Conservation (phyloP, 2,113 vertebrate genomes). For the Abramis brama region DNA sequence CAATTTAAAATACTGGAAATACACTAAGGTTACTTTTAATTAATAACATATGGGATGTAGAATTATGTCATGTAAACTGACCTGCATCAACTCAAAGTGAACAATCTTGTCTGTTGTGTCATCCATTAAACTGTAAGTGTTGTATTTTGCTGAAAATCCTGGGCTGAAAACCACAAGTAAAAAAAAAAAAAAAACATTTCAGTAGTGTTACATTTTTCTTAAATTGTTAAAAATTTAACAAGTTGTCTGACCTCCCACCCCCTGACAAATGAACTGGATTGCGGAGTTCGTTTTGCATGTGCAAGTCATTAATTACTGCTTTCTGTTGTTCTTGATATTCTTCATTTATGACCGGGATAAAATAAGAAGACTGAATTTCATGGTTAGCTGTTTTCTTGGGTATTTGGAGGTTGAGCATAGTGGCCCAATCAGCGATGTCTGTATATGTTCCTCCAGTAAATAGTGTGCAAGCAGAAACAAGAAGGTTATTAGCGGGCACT, state of each 20-base stretch:
- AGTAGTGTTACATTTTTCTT: neutral
- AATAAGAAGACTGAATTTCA: neutral
- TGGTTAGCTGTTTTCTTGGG: neutral
- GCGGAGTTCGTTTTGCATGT: neutral
- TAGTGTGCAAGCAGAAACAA: neutral
- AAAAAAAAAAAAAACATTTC: neutral
- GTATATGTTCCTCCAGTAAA: neutral
- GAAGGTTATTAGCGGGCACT: neutral
- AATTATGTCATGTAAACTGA: neutral
- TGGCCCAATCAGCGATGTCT: neutral
- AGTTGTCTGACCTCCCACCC: neutral
- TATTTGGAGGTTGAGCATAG: neutral
- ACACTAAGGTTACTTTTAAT: too few relatives aligned
- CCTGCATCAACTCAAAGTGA: neutral
- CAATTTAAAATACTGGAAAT: too few relatives aligned
- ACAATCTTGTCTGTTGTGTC: neutral
- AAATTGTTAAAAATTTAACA: too few relatives aligned
- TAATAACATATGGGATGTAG: too few relatives aligned
- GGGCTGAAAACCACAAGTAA: neutral
- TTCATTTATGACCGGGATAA: neutral
- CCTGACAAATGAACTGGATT: neutral
- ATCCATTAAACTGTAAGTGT: neutral
- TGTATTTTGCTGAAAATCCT: neutral
- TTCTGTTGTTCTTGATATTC: neutral
- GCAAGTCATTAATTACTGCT: neutral